These are phyloP conservation scores for Benthosema pterotum DNA, from an alignment of 2,797 vertebrate species.

Conservation along the genomic window DNA sequence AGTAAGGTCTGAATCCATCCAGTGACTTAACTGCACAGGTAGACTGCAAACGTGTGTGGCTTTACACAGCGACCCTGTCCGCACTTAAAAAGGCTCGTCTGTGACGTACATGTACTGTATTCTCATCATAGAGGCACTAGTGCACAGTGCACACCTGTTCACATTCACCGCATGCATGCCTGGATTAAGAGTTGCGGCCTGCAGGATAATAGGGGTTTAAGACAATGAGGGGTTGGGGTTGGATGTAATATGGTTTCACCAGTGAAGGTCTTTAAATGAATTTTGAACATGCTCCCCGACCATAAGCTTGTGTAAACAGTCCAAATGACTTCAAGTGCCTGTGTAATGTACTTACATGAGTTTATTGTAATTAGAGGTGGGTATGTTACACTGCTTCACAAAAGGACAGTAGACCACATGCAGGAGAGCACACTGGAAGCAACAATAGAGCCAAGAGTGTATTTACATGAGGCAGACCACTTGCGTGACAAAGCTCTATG, in stretches of 20 bases:
- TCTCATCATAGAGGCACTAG: background rate
- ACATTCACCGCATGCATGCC: background rate
- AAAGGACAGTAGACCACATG: constrained; percentile 4
- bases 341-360: constrained; percentile 38
- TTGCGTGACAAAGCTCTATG: constrained; percentile 40
- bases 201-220: constrained; percentile 5
- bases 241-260: constrained; percentile 17
- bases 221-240: constrained; percentile 10
- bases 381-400: constrained; percentile 14
- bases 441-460: constrained; percentile 7
- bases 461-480: background rate
- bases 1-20: background rate
- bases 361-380: constrained; percentile 20
- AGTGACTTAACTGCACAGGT: background rate
- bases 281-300: background rate
- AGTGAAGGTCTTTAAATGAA: too few species aligned
- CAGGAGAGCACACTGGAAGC: background rate
- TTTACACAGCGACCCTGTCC: background rate
- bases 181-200: background rate
- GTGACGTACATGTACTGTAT: constrained; percentile 22
- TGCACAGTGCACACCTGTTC: background rate
- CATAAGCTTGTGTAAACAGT: constrained; percentile 53
- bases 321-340: constrained; percentile 24
- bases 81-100: constrained; percentile 47
- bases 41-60: background rate